Conservation (phyloP, 2,888 invertebrate genomes). For the Silvanus unidentatus region DNA sequence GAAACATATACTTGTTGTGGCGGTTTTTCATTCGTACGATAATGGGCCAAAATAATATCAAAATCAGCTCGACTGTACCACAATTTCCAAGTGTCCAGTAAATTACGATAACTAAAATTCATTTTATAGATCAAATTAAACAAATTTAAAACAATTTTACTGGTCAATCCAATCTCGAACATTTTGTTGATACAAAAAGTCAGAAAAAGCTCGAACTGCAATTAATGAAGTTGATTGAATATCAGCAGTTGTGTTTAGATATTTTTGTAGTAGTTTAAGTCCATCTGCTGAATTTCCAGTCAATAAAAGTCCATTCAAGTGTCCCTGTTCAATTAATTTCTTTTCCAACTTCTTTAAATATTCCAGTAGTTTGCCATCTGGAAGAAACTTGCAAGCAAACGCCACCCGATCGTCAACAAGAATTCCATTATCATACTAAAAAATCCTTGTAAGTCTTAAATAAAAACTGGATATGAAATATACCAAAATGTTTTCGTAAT, state of each 20-base stretch:
- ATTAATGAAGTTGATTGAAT: conserved; percentile 85
- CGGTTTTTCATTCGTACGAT: conserved; percentile 53
- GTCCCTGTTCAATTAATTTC: conserved; percentile 68
- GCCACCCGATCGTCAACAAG: conserved; percentile 83
- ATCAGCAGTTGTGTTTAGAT: conserved; percentile 81
- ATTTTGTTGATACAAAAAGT: conserved; percentile 59
- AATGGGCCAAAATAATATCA: conserved; percentile 69
- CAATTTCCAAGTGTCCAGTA: conserved; percentile 84
- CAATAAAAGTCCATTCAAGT: conserved; percentile 77
- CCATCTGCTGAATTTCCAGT: conserved; percentile 74
- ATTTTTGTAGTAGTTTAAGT: conserved; percentile 74
- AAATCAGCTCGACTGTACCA: conserved; percentile 87
- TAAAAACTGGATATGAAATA: neutral
- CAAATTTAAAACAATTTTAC: conserved; percentile 39
- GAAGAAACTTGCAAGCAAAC: conserved; percentile 82
- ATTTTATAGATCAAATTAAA: conserved; percentile 2
- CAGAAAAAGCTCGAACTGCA: conserved; percentile 69
- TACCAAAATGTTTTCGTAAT: conserved; percentile 73
- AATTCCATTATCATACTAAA: conserved; percentile 75
- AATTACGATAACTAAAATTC: conserved; percentile 64
- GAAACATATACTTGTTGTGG: conserved; percentile 71
- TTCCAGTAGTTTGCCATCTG: conserved; percentile 72
- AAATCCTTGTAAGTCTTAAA: conserved; percentile 3
- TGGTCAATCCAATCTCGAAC: conserved; percentile 66
- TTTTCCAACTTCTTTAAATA: conserved; percentile 68